Conservation (phyloP, 2,888 invertebrate genomes). For the Slavum lentiscoides region DNA sequence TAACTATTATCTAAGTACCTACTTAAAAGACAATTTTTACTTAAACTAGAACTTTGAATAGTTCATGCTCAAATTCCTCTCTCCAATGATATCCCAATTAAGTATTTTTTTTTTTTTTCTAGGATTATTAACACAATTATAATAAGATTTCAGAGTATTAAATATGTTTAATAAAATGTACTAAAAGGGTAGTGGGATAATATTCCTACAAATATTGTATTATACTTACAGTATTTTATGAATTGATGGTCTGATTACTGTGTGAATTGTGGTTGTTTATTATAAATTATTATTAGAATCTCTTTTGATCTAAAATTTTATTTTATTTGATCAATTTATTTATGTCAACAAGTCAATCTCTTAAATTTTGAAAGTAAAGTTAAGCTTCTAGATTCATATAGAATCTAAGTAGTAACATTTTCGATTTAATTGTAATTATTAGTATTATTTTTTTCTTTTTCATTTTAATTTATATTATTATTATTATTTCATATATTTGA, state of each 20-base stretch:
- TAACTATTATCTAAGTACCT: constrained; percentile 55
- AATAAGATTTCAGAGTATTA: constrained; percentile 18
- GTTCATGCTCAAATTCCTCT: constrained; percentile 47
- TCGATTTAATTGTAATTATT: constrained; percentile 22
- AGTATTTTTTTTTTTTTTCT: constrained; percentile 10
- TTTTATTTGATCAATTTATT: constrained; percentile 15
- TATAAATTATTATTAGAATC: constrained; percentile 21
- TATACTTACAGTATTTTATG: constrained; percentile 49
- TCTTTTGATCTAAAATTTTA: constrained; percentile 22
- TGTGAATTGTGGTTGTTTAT: constrained; percentile 30
- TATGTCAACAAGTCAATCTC: constrained; percentile 21
- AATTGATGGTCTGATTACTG: constrained; percentile 51
- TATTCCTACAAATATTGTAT: constrained; percentile 50
- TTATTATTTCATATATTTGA: neutral
- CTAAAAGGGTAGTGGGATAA: constrained; percentile 23
- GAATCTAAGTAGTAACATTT: neutral
- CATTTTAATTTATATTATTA: constrained; percentile 7
- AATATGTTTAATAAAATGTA: constrained; percentile 37
- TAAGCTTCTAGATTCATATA: neutral
- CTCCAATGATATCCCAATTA: constrained; percentile 22
- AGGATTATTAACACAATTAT: constrained; percentile 20
- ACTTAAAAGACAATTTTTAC: constrained; percentile 24
- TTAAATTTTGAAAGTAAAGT: constrained; percentile 22
- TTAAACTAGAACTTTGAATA: constrained; percentile 41
- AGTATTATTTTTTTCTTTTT: neutral